These are phyloP conservation scores for Luehdorfia chinensis DNA, from an alignment of 1,140 invertebrate species.

Conservation along the genomic window DNA sequence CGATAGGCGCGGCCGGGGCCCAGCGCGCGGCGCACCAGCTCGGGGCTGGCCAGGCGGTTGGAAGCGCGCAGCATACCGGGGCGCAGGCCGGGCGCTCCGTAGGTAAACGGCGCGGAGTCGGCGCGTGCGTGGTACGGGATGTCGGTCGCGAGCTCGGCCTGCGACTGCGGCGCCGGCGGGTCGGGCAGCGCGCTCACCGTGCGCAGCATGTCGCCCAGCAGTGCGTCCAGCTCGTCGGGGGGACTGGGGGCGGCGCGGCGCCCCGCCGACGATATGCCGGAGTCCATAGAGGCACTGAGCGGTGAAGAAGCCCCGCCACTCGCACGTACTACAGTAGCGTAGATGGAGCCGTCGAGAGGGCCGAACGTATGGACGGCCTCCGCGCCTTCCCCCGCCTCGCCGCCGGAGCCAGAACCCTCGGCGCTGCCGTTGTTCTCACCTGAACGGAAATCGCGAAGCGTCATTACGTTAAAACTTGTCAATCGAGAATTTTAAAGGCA, in stretches of 20 bases:
- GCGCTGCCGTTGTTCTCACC: constrained; percentile 77
- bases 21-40: constrained; percentile 84
- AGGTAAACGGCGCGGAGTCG: constrained; percentile 89
- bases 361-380: constrained; percentile 84
- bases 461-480: neutral
- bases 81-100: constrained; percentile 80
- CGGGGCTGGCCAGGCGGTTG: constrained; percentile 84
- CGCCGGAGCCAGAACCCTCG: constrained; percentile 85
- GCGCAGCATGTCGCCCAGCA: constrained; percentile 88
- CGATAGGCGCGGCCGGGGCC: constrained; percentile 42
- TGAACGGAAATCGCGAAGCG: constrained; percentile 25
- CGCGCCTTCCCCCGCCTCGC: constrained; percentile 76
- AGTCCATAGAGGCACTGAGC: constrained; percentile 90
- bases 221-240: constrained; percentile 68
- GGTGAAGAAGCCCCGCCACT: constrained; percentile 80
- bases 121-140: constrained; percentile 90
- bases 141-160: constrained; percentile 60
- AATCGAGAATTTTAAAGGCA: neutral
- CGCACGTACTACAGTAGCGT: constrained; percentile 85
- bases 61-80: constrained; percentile 79
- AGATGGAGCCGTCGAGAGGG: constrained; percentile 92
- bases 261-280: constrained; percentile 86
- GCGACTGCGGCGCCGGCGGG: constrained; percentile 72
- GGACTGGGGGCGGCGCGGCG: constrained; percentile 74
- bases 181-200: constrained; percentile 88